A percentile compares a stretch with the other conserved stretches of the same genome.
Conservation (phyloP, 2,113 vertebrate species). For the Thalassarche chlororhynchos region DNA sequence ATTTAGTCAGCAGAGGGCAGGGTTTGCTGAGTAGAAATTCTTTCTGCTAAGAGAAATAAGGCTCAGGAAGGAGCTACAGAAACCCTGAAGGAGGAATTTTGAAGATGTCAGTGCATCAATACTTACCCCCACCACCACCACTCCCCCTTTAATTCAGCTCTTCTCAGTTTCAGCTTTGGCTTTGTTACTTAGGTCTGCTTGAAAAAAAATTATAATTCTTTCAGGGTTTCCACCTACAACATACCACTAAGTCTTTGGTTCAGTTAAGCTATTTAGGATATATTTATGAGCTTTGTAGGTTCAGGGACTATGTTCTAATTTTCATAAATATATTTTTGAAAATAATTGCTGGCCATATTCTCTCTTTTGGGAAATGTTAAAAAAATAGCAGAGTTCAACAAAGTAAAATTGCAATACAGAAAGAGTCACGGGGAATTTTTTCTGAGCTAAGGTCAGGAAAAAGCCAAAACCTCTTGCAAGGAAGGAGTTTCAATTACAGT, state of each 20-base stretch:
- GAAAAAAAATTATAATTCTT: background rate
- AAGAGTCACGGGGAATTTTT: background rate
- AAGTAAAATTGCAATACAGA: background rate
- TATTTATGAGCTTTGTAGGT: background rate
- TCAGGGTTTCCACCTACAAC: background rate
- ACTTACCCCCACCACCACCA: background rate
- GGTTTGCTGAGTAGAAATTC: conserved; percentile 57
- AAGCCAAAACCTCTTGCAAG: background rate
- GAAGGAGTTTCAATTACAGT: background rate
- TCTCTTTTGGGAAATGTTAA: background rate
- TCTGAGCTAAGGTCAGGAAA: background rate
- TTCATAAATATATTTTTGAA: background rate
- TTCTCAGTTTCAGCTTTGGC: background rate
- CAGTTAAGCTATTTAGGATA: background rate
- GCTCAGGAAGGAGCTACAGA: background rate
- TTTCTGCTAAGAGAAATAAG: background rate
- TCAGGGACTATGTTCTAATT: background rate
- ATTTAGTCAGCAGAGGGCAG: conserved; percentile 78
- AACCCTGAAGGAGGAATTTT: background rate
- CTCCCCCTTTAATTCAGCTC: background rate
- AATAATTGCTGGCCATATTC: background rate
- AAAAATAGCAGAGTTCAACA: background rate
- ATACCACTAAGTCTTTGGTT: background rate
- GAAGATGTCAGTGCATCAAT: background rate
- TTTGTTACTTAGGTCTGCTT: background rate